A percentile compares a stretch with the other conserved stretches of the same genome.
Evolutionary conservation across 2,113 vertebrate genomes (phyloP).

Genomic region (Struthidea cinerea): DNA sequence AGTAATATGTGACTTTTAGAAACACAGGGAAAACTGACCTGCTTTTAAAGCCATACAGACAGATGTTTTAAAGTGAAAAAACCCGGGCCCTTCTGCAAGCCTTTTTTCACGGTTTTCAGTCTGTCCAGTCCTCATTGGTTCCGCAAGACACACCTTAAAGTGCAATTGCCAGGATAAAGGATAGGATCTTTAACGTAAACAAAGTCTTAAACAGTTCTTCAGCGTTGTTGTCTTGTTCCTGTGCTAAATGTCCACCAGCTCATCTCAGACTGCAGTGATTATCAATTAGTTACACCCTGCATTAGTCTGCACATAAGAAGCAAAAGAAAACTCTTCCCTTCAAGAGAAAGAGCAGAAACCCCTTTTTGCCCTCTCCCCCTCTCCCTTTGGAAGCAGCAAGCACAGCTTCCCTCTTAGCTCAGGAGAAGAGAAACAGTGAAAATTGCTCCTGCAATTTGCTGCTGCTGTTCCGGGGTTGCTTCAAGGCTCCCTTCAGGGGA

Average conservation of each 20-base stretch:
- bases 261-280: neutral
- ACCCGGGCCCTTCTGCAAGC: neutral
- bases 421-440: neutral
- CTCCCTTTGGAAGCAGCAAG: neutral
- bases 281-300: neutral
- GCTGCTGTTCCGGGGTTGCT: fast-evolving
- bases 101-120: neutral
- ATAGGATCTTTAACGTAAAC: neutral
- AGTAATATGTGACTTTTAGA: neutral
- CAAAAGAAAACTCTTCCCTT: neutral
- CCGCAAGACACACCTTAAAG: neutral
- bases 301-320: neutral
- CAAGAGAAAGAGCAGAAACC: neutral
- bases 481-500: neutral
- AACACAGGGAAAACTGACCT: neutral
- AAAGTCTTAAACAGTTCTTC: neutral
- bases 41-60: neutral
- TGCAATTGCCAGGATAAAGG: neutral
- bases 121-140: neutral
- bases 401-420: neutral
- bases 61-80: neutral
- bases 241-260: neutral
- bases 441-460: neutral
- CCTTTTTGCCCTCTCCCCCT: fast-evolving
- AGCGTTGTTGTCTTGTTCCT: neutral